Evolutionary conservation across 1,140 invertebrate species (phyloP), one percentile per base, ranked within the genome.

Genomic region (Cataglyphis hispanica): DNA sequence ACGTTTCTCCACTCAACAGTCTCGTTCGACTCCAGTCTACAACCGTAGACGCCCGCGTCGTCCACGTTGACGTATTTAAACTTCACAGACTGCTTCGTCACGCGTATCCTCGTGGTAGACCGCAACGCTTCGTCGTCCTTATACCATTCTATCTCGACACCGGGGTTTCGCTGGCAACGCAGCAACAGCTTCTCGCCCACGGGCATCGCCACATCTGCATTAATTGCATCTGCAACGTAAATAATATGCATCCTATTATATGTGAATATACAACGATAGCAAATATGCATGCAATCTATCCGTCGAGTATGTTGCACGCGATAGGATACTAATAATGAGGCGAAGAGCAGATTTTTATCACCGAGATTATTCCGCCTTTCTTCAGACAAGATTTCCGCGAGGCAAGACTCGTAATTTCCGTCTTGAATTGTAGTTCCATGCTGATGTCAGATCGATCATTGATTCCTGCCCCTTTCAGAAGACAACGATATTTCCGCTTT

Each of bases 31-130:
- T 92, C 76, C 34, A 93, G 19, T 5, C 87, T 84, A 69, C 94
- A 95, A 16, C 83, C 86, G 85, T 95, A 95, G 22, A 74, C 66
- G 0, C 93, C 94, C 1, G 89, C 78, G 77, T 95, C 94, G 10
- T 89, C 86, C 3, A 87, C 60, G 37, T 92, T 86, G 46, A 93
- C 80, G 11, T 66, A 74, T 75, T 89, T 92, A 64, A 95, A 91
- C 46, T 87, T 93, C n/a, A 95, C 16, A 1, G 74, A 87, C 16
- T 94, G 93, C 40, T 91, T 93, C 31, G 86, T 91, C 10, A 90
- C 11, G 0, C 93, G 91, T 66, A 94, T 85, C 22, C 91, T 92
- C 1, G 88, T 25, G 8, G 74, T 25, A 3, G 70, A 25, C 1
- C 22, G 78, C 13, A 95, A 84, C 1, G 87, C 19, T 0, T 89